Evolutionary conservation across 2,113 vertebrate genomes (phyloP), one percentile per base, ranked within the genome.

Genomic region (Myrmophylax atrothorax): DNA sequence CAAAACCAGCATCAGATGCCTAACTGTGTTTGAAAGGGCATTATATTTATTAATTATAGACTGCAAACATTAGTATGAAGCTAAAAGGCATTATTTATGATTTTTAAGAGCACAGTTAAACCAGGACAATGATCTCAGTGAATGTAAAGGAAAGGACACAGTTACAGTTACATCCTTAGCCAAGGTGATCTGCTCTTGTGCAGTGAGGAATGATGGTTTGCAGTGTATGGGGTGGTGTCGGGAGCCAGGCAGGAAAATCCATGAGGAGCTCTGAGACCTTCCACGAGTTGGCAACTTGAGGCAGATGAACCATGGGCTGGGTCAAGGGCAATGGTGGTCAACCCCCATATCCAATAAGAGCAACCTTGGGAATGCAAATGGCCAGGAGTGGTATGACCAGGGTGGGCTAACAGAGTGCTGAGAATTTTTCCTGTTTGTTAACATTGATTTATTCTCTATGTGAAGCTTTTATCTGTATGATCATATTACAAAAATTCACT

Each of bases 321-420:
- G 14, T 50, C 44, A 74, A 52, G 50, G 31, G 31, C 31, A 52
- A 9, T 23, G 44, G 9, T 26, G 42, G 37, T 23, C 44, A 44
- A 8, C 0, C 1, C 26, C 7, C 6, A 15, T 18, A 17, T 4
- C 1, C 12, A 33, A 1, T 1, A 50, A 19, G 26, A 52, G 2
- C 18, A 81, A 17, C 35, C 13, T 14, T 49, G 25, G 4, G 19
- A n/a, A 33, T 23, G 50, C 12, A 4, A 58, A 12, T 18, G 50
- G 26, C 17, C 19, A 38, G 33, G 44, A 46, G 18, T 2, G 1
- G 10, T 23, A n/a, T 6, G 9, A 15, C 14, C 8, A 4, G 19
- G 4, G 14, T 35, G 25, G 24, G 14, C 17, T 62, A 62, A 47
- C 2, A 6, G 52, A 7, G 4, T 9, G 24, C 31, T 5, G 35